Evolutionary conservation across 2,888 invertebrate species (phyloP).

Genomic region (Aspidiotus destructor): DNA sequence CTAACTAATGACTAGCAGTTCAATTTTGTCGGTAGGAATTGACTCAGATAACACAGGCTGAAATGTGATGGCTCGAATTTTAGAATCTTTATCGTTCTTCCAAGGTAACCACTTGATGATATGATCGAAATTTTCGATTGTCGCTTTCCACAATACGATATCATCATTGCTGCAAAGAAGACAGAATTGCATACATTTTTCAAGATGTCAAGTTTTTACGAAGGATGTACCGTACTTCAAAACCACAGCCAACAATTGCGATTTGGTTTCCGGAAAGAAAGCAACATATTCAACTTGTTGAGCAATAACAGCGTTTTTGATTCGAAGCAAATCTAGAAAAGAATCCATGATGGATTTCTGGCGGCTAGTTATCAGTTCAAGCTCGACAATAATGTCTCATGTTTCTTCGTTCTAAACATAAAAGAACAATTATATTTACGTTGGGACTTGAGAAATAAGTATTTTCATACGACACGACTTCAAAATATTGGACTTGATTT

Average conservation of each 20-base stretch:
- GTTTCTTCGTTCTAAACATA: not conserved
- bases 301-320: slow-evolving; percentile 12
- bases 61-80: slow-evolving; percentile 31
- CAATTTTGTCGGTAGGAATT: slow-evolving; percentile 13
- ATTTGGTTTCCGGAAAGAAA: slow-evolving; percentile 14
- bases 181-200: not conserved
- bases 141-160: slow-evolving; percentile 22
- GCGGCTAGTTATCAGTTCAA: not conserved
- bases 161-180: slow-evolving; percentile 18
- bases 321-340: slow-evolving; percentile 5
- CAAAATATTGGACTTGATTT: no score
- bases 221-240: slow-evolving; percentile 10
- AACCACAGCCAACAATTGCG: slow-evolving; percentile 19
- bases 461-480: no score
- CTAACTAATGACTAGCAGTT: slow-evolving; percentile 17
- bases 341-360: not conserved
- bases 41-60: slow-evolving; percentile 19
- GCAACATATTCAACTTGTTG: slow-evolving; percentile 15
- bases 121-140: slow-evolving; percentile 9
- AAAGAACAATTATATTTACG: not conserved
- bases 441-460: no score
- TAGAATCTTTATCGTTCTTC: slow-evolving; percentile 15
- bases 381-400: not conserved
- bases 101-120: slow-evolving; percentile 25
- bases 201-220: not conserved